Evolutionary conservation across 2,888 invertebrate genomes (phyloP).

Genomic region (Coenonympha arcania): DNA sequence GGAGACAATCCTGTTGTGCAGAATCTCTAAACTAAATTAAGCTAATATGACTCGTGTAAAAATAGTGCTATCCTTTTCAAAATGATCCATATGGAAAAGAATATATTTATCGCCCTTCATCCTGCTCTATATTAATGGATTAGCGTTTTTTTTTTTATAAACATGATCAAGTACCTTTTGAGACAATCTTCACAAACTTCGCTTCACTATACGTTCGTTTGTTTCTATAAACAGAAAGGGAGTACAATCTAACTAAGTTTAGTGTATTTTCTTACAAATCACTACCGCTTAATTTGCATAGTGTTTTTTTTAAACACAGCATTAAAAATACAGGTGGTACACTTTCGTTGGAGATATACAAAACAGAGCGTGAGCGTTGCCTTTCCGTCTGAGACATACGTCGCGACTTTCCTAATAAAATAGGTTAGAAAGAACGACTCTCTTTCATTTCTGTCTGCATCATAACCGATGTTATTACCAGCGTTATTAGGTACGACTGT

Average conservation of each 20-base stretch:
- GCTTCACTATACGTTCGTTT: no score
- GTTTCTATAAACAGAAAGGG: no score
- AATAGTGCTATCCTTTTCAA: no score
- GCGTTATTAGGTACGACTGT: conserved; percentile 40
- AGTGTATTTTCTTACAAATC: conserved; percentile 7
- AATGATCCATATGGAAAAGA: no score
- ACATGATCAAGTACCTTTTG: no score
- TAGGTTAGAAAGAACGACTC: conserved; percentile 27
- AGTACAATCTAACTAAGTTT: conserved; percentile 1
- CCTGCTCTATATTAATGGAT: no score
- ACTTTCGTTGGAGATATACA: conserved; percentile 67
- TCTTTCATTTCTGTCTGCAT: conserved; percentile 40
- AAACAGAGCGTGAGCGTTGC: conserved; percentile 63
- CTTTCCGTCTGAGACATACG: conserved; percentile 38
- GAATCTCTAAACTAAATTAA: no score
- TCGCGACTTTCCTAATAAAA: conserved; percentile 33
- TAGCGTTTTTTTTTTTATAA: no score
- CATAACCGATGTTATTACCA: conserved; percentile 47
- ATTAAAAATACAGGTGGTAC: conserved; percentile 51
- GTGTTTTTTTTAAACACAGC: conserved; percentile 23
- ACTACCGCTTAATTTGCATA: conserved; percentile 22
- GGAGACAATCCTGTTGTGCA: no score
- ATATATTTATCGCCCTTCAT: no score
- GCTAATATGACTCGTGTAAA: no score
- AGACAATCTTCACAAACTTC: no score